Evolutionary conservation across 2,113 vertebrate genomes (phyloP), one percentile per base, ranked within the genome.

Genomic region (Acanthochromis polyacanthus): DNA sequence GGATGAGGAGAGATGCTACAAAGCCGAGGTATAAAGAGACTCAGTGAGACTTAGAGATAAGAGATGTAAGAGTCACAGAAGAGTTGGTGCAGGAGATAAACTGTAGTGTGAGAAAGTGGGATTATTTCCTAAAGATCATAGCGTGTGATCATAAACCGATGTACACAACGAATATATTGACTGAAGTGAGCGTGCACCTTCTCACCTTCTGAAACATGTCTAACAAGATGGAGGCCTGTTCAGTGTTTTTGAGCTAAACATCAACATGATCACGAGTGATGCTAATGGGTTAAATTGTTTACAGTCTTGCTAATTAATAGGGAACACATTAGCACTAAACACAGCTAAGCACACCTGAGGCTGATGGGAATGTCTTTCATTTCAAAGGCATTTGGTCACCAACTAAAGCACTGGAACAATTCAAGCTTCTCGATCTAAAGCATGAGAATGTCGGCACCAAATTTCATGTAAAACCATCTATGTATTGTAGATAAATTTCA

Each of bases 1-100:
- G 71, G 80, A 92, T 92, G 89, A 91, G 75, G 89, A 79, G 82
- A 30, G 69, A 87, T 80, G 53, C 58, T 79, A 69, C 75, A 76
- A 87, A 85, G 70, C 82, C 43, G 5, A 36, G 64, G 69, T 64
- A 70, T 69, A 72, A 74, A 86, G 38, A 73, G 74, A 84, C 74
- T 87, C 30, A 30, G 85, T 72, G n/a, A 77, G 67, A 71, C 61
- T 85, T 63, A 56, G 7, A 78, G 85, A 80, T 78, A 71, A 80
- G 80, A 83, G 40, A 46, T 71, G 55, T 51, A 57, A 36, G 53
- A 88, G 70, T 70, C 74, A 76, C 51, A 76, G 46, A 67, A 61
- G 50, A 67, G 64, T 68, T 45, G 70, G 63, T 57, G 51, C 61
- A 70, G 36, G 17, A 66, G 65, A 73, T 84, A 17, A 63, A 74